phyloP scores from a whole-genome alignment of 1,140 invertebrate genomes.

The Drosophila hydei region DNA sequence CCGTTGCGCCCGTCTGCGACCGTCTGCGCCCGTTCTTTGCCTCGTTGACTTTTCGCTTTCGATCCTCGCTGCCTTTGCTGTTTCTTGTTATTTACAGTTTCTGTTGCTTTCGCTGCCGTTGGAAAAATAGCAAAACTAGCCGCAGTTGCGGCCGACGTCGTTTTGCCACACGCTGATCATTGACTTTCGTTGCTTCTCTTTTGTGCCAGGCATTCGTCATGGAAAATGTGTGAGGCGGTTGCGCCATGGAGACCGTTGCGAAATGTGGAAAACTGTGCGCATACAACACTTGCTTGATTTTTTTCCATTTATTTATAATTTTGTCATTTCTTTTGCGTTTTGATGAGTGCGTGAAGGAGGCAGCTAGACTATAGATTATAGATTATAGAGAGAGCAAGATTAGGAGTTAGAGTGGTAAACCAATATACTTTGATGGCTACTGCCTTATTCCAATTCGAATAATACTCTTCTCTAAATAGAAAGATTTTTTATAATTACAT shows the following conservation, averaged over 20 bases:
- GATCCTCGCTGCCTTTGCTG: constrained; percentile 60
- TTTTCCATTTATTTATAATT: constrained; percentile 21
- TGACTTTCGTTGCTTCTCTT: constrained; percentile 77
- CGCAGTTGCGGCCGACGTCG: constrained; percentile 47
- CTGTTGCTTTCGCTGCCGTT: constrained; percentile 79
- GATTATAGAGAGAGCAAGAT: neutral
- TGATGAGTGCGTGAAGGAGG: neutral
- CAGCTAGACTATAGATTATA: no score
- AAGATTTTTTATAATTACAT: neutral
- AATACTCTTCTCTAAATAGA: neutral
- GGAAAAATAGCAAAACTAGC: constrained; percentile 70
- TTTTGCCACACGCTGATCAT: constrained; percentile 61
- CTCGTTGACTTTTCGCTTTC: constrained; percentile 68
- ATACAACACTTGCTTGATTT: constrained; percentile 18
- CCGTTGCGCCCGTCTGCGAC: constrained; percentile 29
- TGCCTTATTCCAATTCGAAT: no score
- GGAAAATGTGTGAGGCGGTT: constrained; percentile 61
- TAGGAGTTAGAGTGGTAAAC: neutral
- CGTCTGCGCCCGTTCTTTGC: constrained; percentile 52
- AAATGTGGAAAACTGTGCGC: constrained; percentile 51
- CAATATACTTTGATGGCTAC: neutral
- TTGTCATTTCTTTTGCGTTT: constrained; percentile 5
- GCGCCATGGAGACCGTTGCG: constrained; percentile 38
- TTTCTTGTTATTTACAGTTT: constrained; percentile 81
- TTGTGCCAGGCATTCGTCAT: constrained; percentile 72